A percentile compares a stretch with the other conserved stretches of the same genome.
These are phyloP conservation scores for Lepidotrigona ventralis DNA, from an alignment of 1,140 invertebrate genomes.

Conservation along the genomic window DNA sequence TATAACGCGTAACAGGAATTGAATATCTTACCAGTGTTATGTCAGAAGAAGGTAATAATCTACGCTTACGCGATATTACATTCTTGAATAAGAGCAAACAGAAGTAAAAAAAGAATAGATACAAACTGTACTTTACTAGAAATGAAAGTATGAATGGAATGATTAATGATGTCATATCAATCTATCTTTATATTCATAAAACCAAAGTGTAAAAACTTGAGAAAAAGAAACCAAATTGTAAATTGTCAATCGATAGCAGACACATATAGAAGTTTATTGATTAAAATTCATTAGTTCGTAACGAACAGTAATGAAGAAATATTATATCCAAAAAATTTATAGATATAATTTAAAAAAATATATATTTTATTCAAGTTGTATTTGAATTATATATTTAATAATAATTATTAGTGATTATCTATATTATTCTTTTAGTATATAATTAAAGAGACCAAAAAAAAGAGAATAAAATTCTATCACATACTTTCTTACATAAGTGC, in stretches of 20 bases:
- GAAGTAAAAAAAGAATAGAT: background rate
- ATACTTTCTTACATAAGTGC: too few species aligned
- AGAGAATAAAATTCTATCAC: background rate
- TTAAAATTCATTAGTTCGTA: background rate
- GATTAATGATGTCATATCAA: background rate
- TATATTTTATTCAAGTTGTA: constrained; percentile 40
- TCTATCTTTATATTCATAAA: background rate
- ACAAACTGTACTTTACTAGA: background rate
- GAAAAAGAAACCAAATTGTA: background rate
- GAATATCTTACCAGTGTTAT: background rate
- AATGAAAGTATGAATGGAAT: background rate
- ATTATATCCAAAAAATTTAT: too few species aligned
- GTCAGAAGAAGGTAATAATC: constrained; percentile 8
- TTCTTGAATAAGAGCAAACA: background rate
- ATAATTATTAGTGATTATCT: constrained; percentile 61
- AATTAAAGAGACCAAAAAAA: background rate
- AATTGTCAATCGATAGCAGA: too few species aligned
- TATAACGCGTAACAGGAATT: background rate
- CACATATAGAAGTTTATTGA: background rate
- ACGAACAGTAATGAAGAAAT: too few species aligned
- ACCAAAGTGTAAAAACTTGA: background rate
- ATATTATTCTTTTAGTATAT: background rate
- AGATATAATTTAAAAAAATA: background rate
- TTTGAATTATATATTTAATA: constrained; percentile 64
- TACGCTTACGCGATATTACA: background rate